These are phyloP conservation scores for Natrix natrix DNA, from an alignment of 2,797 vertebrate species.

Conservation along the genomic window DNA sequence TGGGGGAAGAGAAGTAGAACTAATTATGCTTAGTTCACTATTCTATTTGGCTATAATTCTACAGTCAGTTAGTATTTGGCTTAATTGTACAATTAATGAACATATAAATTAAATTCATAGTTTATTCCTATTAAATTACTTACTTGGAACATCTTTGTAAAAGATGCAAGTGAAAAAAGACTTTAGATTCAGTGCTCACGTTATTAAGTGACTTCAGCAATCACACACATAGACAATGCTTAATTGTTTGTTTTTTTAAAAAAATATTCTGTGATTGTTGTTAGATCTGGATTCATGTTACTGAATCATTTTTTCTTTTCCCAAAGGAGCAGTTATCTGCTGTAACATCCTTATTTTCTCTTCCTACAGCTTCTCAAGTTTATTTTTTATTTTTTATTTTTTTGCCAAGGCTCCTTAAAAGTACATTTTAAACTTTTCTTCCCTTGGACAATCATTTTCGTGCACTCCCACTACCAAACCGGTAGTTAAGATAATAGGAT, in stretches of 20 bases:
- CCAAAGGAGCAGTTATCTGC: slow-evolving; percentile 37
- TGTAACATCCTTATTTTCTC: neutral
- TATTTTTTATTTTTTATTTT: neutral
- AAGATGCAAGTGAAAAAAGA: slow-evolving; percentile 11
- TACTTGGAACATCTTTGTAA: slow-evolving; percentile 59
- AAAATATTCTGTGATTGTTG: slow-evolving; percentile 35
- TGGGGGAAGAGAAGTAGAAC: slow-evolving; percentile 35
- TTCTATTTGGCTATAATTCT: slow-evolving; percentile 62
- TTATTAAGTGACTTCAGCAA: slow-evolving; percentile 49
- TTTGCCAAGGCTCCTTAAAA: neutral
- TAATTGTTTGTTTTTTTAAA: slow-evolving; percentile 39
- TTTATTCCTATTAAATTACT: slow-evolving; percentile 64
- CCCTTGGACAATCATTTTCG: neutral
- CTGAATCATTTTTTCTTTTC: slow-evolving; percentile 7
- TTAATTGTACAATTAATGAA: slow-evolving; percentile 69
- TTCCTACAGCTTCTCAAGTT: neutral
- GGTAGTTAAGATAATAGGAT: too few relatives aligned
- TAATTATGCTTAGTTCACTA: slow-evolving; percentile 52
- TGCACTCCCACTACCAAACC: too few relatives aligned
- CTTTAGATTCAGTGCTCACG: slow-evolving; percentile 27
- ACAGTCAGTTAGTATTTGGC: slow-evolving; percentile 56
- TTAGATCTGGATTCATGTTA: slow-evolving; percentile 19
- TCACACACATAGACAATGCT: slow-evolving; percentile 33
- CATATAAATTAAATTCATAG: slow-evolving; percentile 65
- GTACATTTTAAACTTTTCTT: neutral